Base-by-base conservation (phyloP, 2,113 vertebrate genomes). In the Clarias batrachus region DNA sequence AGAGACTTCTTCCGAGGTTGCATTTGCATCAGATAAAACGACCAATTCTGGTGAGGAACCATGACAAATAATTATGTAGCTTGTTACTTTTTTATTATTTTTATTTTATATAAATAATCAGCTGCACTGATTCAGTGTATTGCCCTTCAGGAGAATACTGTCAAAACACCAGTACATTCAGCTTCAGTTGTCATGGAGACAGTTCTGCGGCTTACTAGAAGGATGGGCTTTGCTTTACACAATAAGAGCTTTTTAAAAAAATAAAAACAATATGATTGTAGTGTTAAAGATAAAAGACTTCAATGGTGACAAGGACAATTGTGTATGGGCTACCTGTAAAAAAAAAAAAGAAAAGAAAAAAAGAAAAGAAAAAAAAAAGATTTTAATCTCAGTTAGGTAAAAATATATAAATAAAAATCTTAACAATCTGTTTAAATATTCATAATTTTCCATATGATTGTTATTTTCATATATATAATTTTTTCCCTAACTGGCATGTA, bases 21-120 rank as follows among this genome's bases (percentile, higher is more conserved):
- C 92, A 82, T 94, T 94, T 0, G 0, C 87, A 5, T 92, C 93
- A 0, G 94, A 95, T 87, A 95, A 95, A 91, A 93, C 92, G 2
- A 83, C 87, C 90, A 93, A 88, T 88, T 92, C 93, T 0, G 94
- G 95, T 96, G 88, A 90, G 79, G 41, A 87, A 10, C 37, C 3
- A 11, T 41, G 59, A 19, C 13, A 70, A 52, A 65, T 81, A 37
- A 82, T 76, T 63, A 12, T 74, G 52, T n/a, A 82, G 37, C 57
- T 57, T 63, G 27, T 56, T 33, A 56, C 5, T 37, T 16, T 33
- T 25, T 33, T n/a, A n/a, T 8, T 23, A 21, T 68, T 68, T 30
- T 37, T 37, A 37, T 37, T 17, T 60, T 33, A 23, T 16, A 56
- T 23, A 56, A 79, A 33, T 60, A 60, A 80, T 80, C 57, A 23